Conservation (phyloP, 2,797 vertebrate genomes). For the Falco peregrinus region DNA sequence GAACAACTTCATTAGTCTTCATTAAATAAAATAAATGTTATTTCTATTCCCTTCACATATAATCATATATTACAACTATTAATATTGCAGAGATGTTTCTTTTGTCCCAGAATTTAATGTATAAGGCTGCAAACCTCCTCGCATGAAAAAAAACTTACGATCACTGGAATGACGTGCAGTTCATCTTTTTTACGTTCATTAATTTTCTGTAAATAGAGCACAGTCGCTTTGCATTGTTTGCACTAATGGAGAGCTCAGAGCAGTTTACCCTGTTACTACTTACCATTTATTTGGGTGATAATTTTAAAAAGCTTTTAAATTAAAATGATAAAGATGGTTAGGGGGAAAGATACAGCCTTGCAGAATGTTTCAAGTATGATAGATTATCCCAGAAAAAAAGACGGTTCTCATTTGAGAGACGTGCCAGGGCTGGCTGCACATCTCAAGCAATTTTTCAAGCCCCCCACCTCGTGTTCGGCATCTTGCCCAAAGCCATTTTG, state of each 20-base stretch:
- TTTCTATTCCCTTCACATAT: conserved; percentile 60
- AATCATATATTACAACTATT: conserved; percentile 52
- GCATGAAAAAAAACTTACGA: conserved; percentile 57
- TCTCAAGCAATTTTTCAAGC: not conserved
- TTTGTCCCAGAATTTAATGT: conserved; percentile 47
- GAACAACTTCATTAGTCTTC: conserved; percentile 67
- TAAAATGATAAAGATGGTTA: conserved; percentile 46
- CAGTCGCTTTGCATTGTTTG: conserved; percentile 40
- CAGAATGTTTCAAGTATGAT: conserved; percentile 29
- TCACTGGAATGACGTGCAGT: conserved; percentile 14
- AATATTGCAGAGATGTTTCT: conserved; percentile 49
- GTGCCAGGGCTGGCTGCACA: not conserved
- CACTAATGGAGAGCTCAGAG: conserved; percentile 52
- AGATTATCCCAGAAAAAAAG: not conserved
- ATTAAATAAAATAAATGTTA: conserved; percentile 68
- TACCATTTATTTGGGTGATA: conserved; percentile 45
- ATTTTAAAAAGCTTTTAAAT: conserved; percentile 66
- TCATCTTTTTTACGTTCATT: conserved; percentile 55
- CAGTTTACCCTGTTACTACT: conserved; percentile 32
- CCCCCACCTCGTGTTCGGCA: not conserved
- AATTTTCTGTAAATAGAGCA: conserved; percentile 51
- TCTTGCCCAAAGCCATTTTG: not conserved
- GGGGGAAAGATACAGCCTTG: conserved; percentile 14
- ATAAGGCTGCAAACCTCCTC: conserved; percentile 33
- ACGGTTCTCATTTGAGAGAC: not conserved